Conservation (phyloP, 64 coral and sea anemone species). For the Porites australiensis region DNA sequence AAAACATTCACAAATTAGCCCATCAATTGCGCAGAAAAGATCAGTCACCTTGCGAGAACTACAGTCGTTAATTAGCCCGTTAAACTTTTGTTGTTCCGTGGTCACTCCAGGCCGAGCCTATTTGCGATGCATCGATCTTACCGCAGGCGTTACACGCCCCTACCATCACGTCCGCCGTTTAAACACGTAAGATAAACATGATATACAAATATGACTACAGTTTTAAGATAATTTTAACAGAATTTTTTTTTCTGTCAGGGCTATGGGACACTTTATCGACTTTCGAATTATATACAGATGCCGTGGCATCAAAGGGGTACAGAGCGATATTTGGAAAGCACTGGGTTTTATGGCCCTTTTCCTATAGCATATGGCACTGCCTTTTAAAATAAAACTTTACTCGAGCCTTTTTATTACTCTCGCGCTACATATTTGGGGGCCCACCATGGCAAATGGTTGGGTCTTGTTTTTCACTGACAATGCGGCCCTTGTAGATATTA, state of each 20-base stretch:
- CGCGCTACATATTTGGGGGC: constrained; percentile 26
- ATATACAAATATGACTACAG: too few species aligned
- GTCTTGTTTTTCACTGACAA: constrained; percentile 18
- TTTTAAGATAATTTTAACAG: not conserved
- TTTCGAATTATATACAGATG: not conserved
- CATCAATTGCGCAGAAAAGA: not conserved
- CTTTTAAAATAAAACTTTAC: constrained; percentile 18
- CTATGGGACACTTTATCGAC: not conserved
- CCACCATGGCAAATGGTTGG: not conserved
- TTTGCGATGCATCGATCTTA: constrained; percentile 31
- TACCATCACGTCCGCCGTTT: constrained; percentile 18
- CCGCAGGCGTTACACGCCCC: not conserved
- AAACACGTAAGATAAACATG: not conserved
- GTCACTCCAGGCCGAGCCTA: constrained; percentile 22
- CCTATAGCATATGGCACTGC: not conserved
- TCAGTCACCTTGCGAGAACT: not conserved
- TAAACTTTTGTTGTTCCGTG: not conserved
- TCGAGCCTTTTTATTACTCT: constrained; percentile 24
- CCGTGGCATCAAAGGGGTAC: not conserved
- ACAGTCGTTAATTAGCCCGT: not conserved
- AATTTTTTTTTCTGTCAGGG: constrained; percentile 15
- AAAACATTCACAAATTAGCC: not conserved
- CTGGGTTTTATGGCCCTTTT: constrained; percentile 20
- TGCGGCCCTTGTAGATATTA: constrained; percentile 7
- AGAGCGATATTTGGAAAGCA: constrained; percentile 22